Evolutionary conservation across 2,888 invertebrate species (phyloP).

Genomic region (Marronus borbonicus): DNA sequence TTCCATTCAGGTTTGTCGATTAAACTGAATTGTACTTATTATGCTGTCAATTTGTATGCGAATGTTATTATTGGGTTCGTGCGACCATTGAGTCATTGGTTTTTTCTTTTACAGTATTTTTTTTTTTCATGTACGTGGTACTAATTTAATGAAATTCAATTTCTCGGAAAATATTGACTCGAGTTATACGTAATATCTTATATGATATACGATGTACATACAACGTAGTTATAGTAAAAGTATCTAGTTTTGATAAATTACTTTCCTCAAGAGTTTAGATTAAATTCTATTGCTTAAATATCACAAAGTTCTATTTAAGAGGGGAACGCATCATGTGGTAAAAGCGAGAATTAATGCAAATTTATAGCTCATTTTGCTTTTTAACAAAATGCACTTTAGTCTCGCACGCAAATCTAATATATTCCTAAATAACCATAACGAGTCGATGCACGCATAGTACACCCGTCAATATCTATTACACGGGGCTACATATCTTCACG

Average conservation of each 20-base stretch:
- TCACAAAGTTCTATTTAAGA: no score
- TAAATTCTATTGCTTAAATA: no score
- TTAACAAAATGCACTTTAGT: conserved; percentile 2
- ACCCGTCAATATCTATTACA: conserved; percentile 23
- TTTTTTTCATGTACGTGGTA: conserved; percentile 14
- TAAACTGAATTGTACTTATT: conserved; percentile 43
- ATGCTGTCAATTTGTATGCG: conserved; percentile 47
- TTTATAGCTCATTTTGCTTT: background rate
- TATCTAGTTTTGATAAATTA: no score
- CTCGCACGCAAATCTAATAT: conserved; percentile 16
- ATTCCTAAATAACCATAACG: conserved; percentile 14
- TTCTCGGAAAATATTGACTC: background rate
- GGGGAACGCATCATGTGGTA: background rate
- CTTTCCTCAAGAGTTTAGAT: no score
- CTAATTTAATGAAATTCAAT: conserved; percentile 18
- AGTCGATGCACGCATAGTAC: conserved; percentile 7
- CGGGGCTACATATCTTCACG: conserved; percentile 26
- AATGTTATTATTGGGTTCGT: conserved; percentile 44
- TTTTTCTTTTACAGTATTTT: conserved; percentile 11
- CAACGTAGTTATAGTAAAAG: no score
- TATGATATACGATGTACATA: no score
- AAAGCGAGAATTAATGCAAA: background rate
- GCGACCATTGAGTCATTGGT: conserved; percentile 35
- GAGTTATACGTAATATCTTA: no score
- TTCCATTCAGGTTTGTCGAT: conserved; percentile 41